Evolutionary conservation across 2,797 vertebrate species (phyloP).

Genomic region (Gymnodraco acuticeps): DNA sequence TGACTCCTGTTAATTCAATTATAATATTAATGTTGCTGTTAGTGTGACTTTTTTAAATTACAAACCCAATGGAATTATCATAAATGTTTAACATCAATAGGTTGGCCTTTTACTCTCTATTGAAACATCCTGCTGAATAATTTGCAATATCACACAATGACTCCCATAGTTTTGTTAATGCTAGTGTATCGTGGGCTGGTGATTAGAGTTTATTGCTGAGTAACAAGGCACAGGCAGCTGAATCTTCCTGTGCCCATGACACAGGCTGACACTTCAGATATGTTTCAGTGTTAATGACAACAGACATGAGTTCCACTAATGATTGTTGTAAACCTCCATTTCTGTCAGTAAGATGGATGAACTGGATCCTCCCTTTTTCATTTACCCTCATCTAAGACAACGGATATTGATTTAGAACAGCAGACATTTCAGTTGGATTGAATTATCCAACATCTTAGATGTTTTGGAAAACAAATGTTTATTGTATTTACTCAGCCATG

Average conservation of each 20-base stretch:
- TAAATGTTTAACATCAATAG: neutral
- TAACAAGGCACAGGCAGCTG: conserved; percentile 5
- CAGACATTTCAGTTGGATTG: neutral
- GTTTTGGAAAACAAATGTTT: neutral
- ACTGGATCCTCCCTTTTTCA: neutral
- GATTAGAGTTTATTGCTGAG: neutral
- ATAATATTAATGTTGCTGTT: too few species aligned
- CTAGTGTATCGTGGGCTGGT: neutral
- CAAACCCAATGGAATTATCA: neutral
- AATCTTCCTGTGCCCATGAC: neutral
- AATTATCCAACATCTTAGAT: neutral
- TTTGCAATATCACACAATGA: neutral
- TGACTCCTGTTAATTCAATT: too few species aligned
- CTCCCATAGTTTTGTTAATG: neutral
- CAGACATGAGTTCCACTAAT: neutral
- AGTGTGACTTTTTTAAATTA: too few species aligned
- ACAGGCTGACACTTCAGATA: conserved; percentile 15
- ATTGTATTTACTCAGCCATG: neutral
- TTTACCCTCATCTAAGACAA: conserved; percentile 6
- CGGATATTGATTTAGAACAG: neutral
- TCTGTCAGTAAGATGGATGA: conserved; percentile 2
- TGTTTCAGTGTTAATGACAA: neutral
- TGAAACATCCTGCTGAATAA: neutral
- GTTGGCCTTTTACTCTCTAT: neutral
- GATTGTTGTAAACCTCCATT: conserved; percentile 4